Evolutionary conservation across 2,113 vertebrate species (phyloP).

Genomic region (Rattus rattus): DNA sequence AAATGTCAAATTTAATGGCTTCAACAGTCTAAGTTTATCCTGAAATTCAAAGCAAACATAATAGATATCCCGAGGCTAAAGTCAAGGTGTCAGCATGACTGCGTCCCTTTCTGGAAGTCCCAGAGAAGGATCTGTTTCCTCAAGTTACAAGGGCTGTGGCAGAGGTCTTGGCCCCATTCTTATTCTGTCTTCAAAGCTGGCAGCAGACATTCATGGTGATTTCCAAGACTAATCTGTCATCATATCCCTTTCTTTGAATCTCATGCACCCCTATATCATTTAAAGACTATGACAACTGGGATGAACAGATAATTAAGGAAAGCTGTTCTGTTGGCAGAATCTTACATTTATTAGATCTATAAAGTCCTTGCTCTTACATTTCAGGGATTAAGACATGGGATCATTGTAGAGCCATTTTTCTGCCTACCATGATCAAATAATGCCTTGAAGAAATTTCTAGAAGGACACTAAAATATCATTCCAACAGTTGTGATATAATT

Average conservation of each 20-base stretch:
- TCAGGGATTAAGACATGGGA: not conserved
- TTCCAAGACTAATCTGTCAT: not conserved
- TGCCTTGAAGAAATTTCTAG: not conserved
- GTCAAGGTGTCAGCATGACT: not conserved
- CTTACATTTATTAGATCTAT: not conserved
- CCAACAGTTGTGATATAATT: not conserved
- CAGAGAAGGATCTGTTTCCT: not conserved
- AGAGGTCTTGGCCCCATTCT: accelerated
- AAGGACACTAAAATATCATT: not conserved
- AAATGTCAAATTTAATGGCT: not conserved
- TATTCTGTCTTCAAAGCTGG: not conserved
- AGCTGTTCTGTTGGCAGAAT: not conserved
- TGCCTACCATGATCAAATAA: not conserved
- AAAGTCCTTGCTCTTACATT: not conserved
- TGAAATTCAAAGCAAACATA: not conserved
- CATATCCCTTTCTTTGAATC: not conserved
- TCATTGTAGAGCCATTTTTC: not conserved
- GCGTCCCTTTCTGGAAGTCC: not conserved
- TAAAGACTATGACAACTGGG: not conserved
- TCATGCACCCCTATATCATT: not conserved
- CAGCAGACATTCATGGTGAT: not conserved
- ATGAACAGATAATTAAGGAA: not conserved
- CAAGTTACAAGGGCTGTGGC: not conserved
- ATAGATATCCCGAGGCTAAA: not conserved
- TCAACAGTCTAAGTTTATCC: not conserved